Percentiles rank a stretch among this genome's conserved stretches.
Evolutionary conservation across 1,140 invertebrate species (phyloP).

Genomic region (Caenorhabditis elegans): WBcel235 BX284602.5:6452001-6452500

Average conservation of each 20-base stretch:
- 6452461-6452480: constrained; percentile 12
- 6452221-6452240: neutral
- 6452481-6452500: neutral
- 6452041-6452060: neutral
- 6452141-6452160: neutral
- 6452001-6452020: neutral
- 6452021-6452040: neutral
- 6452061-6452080: neutral
- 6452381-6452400: constrained; percentile 42
- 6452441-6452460: constrained; percentile 40
- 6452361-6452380: constrained; percentile 28
- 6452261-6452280: constrained; percentile 11
- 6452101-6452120: constrained; percentile 14
- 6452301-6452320: neutral
- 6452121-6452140: neutral
- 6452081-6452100: neutral
- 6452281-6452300: neutral
- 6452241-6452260: neutral
- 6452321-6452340: constrained; percentile 9
- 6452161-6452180: neutral
- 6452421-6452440: neutral
- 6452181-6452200: neutral
- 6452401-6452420: constrained; percentile 30
- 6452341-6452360: neutral
- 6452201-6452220: constrained; percentile 13